Base-by-base conservation (phyloP, 2,113 vertebrate genomes). In the Phrynosoma blainvillii region DNA sequence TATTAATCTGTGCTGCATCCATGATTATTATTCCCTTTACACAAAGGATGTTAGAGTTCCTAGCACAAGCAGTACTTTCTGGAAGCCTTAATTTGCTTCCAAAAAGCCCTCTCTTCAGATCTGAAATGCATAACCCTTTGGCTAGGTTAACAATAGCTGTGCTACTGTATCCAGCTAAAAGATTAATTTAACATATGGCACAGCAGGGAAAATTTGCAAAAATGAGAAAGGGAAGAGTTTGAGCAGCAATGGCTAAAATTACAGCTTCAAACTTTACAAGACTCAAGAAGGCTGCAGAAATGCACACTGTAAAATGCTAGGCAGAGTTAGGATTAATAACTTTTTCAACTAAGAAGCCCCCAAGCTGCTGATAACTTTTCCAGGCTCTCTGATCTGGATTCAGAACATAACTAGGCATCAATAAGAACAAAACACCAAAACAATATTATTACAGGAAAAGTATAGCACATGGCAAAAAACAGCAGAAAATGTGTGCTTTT, bases 31-130 rank as follows among this genome's bases (percentile, higher is more conserved):
- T 0, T 0, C 52, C 62, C 13, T 0, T 52, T 59, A 74, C 70
- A 52, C n/a, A 10, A 84, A 84, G 59, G 25, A 52, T 0, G n/a
- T 30, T 81, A 62, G 25, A 10, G 27, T 85, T 81, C 79, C 40
- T 25, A 90, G 84, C n/a, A 36, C 25, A 85, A 77, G 77, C 52
- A n/a, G 27, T 77, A 3, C 20, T 87, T 47, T 84, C 90, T 36
- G 62, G 70, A 62, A 90, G 27, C 8, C 88, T 80, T 0, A 8
- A 30, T 88, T 79, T 80, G 47, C 73, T 78, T 75, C 54, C 79
- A 81, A 16, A 8, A 32, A 81, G 30, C 47, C 74, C 74, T 78
- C 56, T 11, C 23, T 88, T 80, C 70, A 86, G 56, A 65, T 23
- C 25, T 0, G 0, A 88, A 62, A 89, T 79, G 6, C 2, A 75